These are phyloP conservation scores for Coregonus clupeaformis DNA, from an alignment of 2,113 vertebrate species.

Conservation along the genomic window DNA sequence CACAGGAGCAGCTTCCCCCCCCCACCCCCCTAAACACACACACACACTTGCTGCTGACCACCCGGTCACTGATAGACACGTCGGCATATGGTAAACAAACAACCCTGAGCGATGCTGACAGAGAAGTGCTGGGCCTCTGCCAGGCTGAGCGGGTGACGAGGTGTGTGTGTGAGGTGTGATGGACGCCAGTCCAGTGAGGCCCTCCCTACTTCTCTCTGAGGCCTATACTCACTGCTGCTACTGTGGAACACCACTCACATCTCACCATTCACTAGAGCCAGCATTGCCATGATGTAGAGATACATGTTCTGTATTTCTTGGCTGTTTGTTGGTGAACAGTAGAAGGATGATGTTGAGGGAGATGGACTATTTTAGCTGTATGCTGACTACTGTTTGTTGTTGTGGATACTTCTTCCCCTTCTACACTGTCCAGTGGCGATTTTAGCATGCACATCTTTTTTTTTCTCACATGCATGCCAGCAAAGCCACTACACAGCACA, in stretches of 20 bases:
- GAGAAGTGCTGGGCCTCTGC: conserved; percentile 11
- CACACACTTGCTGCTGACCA: conserved; percentile 5
- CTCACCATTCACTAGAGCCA: not conserved
- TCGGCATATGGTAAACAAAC: conserved; percentile 43
- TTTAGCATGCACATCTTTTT: no score
- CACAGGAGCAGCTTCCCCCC: not conserved
- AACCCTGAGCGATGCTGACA: conserved; percentile 33
- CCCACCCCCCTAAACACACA: not conserved
- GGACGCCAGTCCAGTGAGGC: not conserved
- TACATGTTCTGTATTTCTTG: not conserved
- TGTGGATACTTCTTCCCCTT: not conserved
- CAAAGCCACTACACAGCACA: no score
- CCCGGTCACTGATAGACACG: conserved; percentile 27
- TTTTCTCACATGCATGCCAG: no score
- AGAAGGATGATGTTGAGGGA: not conserved
- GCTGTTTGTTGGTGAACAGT: not conserved
- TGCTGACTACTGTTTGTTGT: not conserved
- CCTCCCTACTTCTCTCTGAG: not conserved
- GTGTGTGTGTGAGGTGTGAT: not conserved
- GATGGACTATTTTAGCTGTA: not conserved
- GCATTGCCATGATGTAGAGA: not conserved
- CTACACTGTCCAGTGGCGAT: not conserved
- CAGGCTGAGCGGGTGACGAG: not conserved
- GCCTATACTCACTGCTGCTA: not conserved
- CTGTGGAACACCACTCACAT: not conserved